Base-by-base conservation (phyloP, 2,888 invertebrate genomes). In the Phyllotreta striolata region DNA sequence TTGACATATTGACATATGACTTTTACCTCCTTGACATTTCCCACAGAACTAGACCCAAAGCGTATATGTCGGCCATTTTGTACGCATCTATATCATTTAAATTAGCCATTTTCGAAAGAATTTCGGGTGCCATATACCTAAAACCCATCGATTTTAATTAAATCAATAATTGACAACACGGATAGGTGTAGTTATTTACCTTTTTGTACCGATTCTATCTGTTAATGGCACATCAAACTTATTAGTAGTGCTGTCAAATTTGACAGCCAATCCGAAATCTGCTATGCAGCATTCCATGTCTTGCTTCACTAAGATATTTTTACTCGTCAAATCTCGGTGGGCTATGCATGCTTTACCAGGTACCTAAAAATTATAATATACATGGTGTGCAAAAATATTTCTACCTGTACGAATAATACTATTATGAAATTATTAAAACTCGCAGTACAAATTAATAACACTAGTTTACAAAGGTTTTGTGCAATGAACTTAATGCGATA, bases 111-210 rank as follows among this genome's bases (percentile, higher is more conserved):
- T 58, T 55, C 6, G 67, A 63, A 9, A 72, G 58, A 55, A 71
- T 64, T 63, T 72, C 72, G 8, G 72, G 72, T 5, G 72, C 69
- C 55, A 69, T 63, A 43, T 71, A 72, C 34, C 68, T 66, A 39
- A 12, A 66, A 65, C 8, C 2, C 1, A 24, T 24, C 24, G 24
- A 24, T 24, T 3, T 24, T 24, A 24, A 24, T 3, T 4, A 24
- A 3, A 24, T 4, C 1, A 3, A 4, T 24, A 24, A 24, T 24
- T 35, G 34, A 41, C 14, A 49, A 51, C 14, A 14, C 51, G 10
- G 41, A 41, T n/a, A 41, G 41, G 41, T 41, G 5, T 41, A n/a
- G 5, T 41, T 3, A 41, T 4, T 41, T 4, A 66, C 66, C 66
- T 62, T 64, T 52, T 66, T 0, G 63, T 66, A 12, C 57, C 60